Evolutionary conservation across 1,140 invertebrate genomes (phyloP), one percentile per base, ranked within the genome.

Genomic region (Drosophila busckii): DNA sequence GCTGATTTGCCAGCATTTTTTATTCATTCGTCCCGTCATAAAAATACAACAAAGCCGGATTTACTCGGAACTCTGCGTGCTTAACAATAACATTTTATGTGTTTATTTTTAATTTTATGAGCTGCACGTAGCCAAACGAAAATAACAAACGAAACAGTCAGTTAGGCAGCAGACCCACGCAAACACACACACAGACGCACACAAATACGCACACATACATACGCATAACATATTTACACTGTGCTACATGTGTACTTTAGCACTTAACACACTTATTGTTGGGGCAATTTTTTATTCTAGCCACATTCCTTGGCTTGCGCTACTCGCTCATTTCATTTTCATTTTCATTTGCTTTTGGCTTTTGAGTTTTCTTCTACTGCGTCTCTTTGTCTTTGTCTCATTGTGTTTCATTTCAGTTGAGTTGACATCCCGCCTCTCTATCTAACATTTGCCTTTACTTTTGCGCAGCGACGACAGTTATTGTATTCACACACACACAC

Each of bases 91-190:
- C 37, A 23, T 64, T 76, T 70, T 55, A 80, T 70, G 56, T 70
- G 65, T 70, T 76, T 70, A 69, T 82, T 82, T 83, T 82, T 60
- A 82, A 82, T 83, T 83, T 82, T 70, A 83, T 83, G 70, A 61
- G 75, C 83, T 75, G 22, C 46, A 35, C 48, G 34, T 40, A 54
- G 52, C 63, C 41, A 68, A 71, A 73, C 58, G 23, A 68, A 73
- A 71, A 71, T 73, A 71, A 46, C 69, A 50, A 45, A 61, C 32
- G 22, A 12, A 41, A 41, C 10, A 55, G 32, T 2, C 26, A 12
- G 2, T 29, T 2, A 16, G 13, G 7, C 3, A 31, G 6, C 3
- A 46, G 34, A 56, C 12, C 52, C 20, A 13, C 31, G 41, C 42
- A 54, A 44, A 41, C 46, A 26, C 32, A 71, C 31, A 63, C 45